Conservation (phyloP, 1,140 invertebrate genomes). For the Pantala flavescens region DNA sequence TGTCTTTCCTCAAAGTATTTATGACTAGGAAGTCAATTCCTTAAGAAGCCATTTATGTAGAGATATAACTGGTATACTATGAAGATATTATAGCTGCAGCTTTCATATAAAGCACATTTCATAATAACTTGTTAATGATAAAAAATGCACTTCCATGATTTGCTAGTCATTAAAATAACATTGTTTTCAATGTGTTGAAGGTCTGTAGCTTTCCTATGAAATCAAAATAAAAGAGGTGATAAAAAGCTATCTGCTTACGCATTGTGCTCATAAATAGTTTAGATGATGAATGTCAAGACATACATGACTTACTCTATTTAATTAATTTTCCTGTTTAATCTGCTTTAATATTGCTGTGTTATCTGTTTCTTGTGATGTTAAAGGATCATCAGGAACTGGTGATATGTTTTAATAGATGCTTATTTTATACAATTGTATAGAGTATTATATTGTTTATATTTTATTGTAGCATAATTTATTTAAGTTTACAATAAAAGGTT, state of each 20-base stretch:
- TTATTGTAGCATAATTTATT: slow-evolving; percentile 5
- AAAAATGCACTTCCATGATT: not conserved
- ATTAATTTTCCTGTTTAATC: not conserved
- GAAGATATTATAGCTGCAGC: not conserved
- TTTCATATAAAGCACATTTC: not conserved
- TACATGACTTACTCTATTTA: not conserved
- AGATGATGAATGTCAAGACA: not conserved
- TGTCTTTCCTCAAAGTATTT: no score
- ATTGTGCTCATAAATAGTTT: not conserved
- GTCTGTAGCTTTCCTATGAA: not conserved
- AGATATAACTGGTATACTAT: not conserved
- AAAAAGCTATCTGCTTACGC: not conserved
- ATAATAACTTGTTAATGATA: not conserved
- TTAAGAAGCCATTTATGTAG: not conserved
- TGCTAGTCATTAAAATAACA: not conserved
- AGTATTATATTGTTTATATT: not conserved
- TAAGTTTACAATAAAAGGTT: not conserved
- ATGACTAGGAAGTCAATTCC: not conserved
- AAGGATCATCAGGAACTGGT: not conserved
- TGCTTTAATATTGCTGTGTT: not conserved
- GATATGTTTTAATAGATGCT: not conserved
- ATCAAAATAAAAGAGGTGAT: not conserved
- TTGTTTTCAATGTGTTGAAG: not conserved
- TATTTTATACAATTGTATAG: not conserved
- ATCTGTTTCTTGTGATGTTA: not conserved